Evolutionary conservation across 2,888 invertebrate species (phyloP), one percentile per base, ranked within the genome.

Genomic region (Lasius platythorax): DNA sequence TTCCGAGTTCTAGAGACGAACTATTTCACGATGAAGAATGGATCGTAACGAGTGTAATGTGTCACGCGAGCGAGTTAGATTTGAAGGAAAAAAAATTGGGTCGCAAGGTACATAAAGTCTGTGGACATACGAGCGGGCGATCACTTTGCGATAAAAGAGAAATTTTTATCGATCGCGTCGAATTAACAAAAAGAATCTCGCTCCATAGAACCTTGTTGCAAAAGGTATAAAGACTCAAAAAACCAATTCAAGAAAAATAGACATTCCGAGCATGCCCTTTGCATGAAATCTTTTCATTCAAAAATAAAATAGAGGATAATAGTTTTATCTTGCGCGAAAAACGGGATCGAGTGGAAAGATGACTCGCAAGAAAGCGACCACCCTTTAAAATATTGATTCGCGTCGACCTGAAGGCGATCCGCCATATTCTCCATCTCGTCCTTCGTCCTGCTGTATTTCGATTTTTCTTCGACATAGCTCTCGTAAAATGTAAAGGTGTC

Each of bases 311-410:
- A n/a, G n/a, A n/a, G 9, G 6, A 23, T 28, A 8, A 8, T 9
- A 18, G 8, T 15, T 28, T 46, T 18, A 50, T 15, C 23, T 30
- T 28, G 73, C 30, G 6, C 12, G 18, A n/a, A n/a, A 33, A 40
- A 18, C n/a, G 9, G 11, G 56, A 58, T n/a, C 28, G 58, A 58
- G 33, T 3, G 28, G 33, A 70, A 53, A 15, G 11, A 67, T n/a
- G 30, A 70, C 33, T 53, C n/a, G 61, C 28, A 33, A 66, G 43
- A 43, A 40, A 72, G 85, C 46, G 30, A 61, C 66, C 50, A 23
- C 82, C 81, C 53, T 86, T 66, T 56, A 30, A 28, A 46, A 56
- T 89, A 90, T 90, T 83, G 90, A 90, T 89, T 87, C 30, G 46
- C 9, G 40, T 33, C 23, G 50, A 78, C 53, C 33, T 68, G 58